These are phyloP conservation scores for Erebia aethiops DNA, from an alignment of 2,888 invertebrate species.

Conservation along the genomic window DNA sequence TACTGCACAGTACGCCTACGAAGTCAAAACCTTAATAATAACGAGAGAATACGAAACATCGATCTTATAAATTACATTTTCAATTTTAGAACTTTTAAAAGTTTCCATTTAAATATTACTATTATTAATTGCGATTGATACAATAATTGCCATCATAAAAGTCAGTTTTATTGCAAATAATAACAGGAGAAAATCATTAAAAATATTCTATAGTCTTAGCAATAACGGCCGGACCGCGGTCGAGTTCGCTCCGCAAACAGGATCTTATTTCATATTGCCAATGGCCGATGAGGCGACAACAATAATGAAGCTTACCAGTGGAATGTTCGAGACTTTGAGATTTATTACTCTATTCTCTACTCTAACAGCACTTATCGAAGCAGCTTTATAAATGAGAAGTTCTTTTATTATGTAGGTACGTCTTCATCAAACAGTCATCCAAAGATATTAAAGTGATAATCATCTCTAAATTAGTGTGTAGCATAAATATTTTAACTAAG, in stretches of 20 bases:
- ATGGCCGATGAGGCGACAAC: slow-evolving; percentile 33
- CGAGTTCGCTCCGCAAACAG: slow-evolving; percentile 53
- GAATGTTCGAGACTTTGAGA: slow-evolving; percentile 25
- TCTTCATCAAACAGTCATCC: background rate
- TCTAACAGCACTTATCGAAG: background rate
- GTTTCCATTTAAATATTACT: slow-evolving; percentile 8
- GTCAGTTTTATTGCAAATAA: slow-evolving; percentile 14
- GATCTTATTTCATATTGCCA: slow-evolving; percentile 54
- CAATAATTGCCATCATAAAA: slow-evolving; percentile 19
- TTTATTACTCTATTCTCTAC: slow-evolving; percentile 12
- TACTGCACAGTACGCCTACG: background rate
- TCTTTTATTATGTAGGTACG: background rate
- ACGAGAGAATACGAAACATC: background rate
- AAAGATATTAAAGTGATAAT: background rate
- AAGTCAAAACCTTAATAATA: too few species aligned
- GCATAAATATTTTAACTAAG: background rate
- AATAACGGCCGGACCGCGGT: slow-evolving; percentile 15
- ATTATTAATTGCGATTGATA: slow-evolving; percentile 10
- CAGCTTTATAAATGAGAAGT: slow-evolving; percentile 4
- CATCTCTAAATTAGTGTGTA: background rate
- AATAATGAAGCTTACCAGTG: slow-evolving; percentile 30
- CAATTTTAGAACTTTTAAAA: slow-evolving; percentile 7
- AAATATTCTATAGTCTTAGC: slow-evolving; percentile 14
- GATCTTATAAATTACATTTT: slow-evolving; percentile 12
- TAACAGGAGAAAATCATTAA: slow-evolving; percentile 20